phyloP scores from a whole-genome alignment of 2,113 vertebrate genomes.

The Heptranchias perlo region DNA sequence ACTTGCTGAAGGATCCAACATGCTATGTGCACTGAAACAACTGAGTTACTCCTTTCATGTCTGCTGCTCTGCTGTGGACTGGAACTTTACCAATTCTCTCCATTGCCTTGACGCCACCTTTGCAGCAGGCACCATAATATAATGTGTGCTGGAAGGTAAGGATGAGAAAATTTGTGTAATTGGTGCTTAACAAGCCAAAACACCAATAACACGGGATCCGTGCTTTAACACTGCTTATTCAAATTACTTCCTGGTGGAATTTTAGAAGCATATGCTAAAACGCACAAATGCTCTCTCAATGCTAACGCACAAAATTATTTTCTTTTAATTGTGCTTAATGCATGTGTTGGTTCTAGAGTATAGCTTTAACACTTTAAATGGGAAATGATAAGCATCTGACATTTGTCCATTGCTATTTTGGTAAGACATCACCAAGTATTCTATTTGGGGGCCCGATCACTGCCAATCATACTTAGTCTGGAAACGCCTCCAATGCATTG shows the following conservation, averaged over 20 bases:
- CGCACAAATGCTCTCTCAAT: neutral
- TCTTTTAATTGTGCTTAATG: conserved; percentile 4
- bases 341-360: neutral
- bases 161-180: neutral
- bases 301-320: neutral
- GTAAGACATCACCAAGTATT: neutral
- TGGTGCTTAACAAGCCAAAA: neutral
- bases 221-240: neutral
- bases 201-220: neutral
- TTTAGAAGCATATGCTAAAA: neutral
- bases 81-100: neutral
- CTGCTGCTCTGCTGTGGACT: neutral
- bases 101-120: neutral
- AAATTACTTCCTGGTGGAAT: neutral
- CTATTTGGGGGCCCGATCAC: neutral
- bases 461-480: neutral
- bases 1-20: neutral
- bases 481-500: neutral
- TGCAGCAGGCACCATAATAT: neutral
- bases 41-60: neutral
- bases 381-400: neutral
- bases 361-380: neutral
- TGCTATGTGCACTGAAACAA: neutral
- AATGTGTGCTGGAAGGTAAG: neutral
- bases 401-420: neutral